Conservation (phyloP, 1,140 invertebrate species). For the Cepaea nemoralis region DNA sequence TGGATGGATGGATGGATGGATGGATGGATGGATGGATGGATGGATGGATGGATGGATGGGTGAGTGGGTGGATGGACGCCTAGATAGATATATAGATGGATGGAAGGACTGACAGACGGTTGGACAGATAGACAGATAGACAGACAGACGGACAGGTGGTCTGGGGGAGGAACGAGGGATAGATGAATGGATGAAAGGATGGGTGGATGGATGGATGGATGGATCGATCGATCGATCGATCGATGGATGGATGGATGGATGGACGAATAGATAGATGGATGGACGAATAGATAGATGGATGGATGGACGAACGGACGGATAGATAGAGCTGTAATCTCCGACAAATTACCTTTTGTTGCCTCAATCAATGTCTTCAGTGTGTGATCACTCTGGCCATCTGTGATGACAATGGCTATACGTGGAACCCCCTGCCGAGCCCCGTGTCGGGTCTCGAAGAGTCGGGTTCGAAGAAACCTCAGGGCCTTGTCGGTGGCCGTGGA, state of each 20-base stretch:
- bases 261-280: neutral
- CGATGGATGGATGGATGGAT: neutral
- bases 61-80: neutral
- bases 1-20: neutral
- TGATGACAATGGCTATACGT: constrained; percentile 61
- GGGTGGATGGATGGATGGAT: neutral
- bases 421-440: constrained; percentile 50
- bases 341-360: constrained; percentile 36
- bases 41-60: neutral
- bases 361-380: constrained; percentile 52
- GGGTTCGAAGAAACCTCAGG: constrained; percentile 46
- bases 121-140: neutral
- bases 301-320: neutral
- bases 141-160: neutral
- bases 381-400: constrained; percentile 61
- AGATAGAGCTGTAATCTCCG: neutral
- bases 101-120: neutral
- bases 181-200: neutral
- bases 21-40: neutral
- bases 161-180: neutral
- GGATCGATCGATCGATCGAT: neutral
- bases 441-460: constrained; percentile 48
- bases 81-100: neutral
- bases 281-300: neutral
- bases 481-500: constrained; percentile 47